Base-by-base conservation (phyloP, 2,888 invertebrate species). In the Pammene fasciana region DNA sequence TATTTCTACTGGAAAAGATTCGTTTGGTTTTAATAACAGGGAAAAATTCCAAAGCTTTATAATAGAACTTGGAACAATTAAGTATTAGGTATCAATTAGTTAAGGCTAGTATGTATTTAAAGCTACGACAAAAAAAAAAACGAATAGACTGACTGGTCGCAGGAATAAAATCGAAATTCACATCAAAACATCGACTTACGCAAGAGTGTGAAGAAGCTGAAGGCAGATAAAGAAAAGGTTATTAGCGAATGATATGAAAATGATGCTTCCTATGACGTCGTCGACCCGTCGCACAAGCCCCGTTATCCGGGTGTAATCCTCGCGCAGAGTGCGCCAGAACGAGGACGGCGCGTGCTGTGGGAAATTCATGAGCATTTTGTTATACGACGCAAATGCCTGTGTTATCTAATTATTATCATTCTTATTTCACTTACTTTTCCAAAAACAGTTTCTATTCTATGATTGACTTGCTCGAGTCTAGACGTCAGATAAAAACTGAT, bases 201-300 rank as follows among this genome's bases (percentile, higher is more conserved):
- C 90, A 68, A 95, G 87, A 60, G 94, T 92, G 78, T 94, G 93
- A 76, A 94, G 95, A 13, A 96, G 86, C 75, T 95, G 95, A 56
- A 95, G 89, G 71, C 95, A 95, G 72, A 95, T 94, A 79, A 95
- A 95, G 80, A 95, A 95, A 61, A 95, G 89, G 77, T 95, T 95
- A 73, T 93, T 94, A 0, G 94, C 90, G 73, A 95, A 95, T 0
- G 95, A 94, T 0, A 94, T 82, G 5, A 95, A 85, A 2, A 95
- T 91, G 56, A 96, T 82, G 14, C 90, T 86, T 11, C 94, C 94
- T 59, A 96, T 88, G 62, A 94, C 88, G 45, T 93, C 86, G 78
- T 96, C 95, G 64, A 95, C 91, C 0, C 85, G 82, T 65, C 89
- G 86, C 0, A 95, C 92, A 56, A 96, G 80, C 41, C 90, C 89